Base-by-base conservation (phyloP, 2,113 vertebrate species). In the Eulemur macaco region DNA sequence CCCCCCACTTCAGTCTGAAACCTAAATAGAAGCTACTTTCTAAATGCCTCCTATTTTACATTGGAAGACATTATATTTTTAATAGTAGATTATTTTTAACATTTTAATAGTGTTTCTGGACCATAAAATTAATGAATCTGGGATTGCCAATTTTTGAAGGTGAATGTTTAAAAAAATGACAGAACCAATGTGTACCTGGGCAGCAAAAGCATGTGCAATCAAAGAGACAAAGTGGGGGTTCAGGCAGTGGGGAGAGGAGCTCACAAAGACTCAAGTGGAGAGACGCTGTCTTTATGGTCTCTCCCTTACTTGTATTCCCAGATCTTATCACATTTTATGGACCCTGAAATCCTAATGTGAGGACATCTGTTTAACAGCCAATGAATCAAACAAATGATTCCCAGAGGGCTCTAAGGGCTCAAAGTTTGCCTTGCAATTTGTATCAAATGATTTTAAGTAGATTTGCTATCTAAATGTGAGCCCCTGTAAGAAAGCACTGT, bases 341-440 rank as follows among this genome's bases (percentile, higher is more conserved):
- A 97, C 92, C 89, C 94, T 94, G 96, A 86, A 89, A 84, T 68
- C 69, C 89, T 93, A 94, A 95, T 74, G 77, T 82, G 94, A 95
- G 42, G 86, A 95, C 96, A 96, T 91, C 89, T 93, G 96, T 85
- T 95, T 89, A 95, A 94, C 73, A 90, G 86, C 27, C 96, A 91
- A 66, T 91, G 78, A 93, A 96, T 90, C 96, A 96, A 83, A 87
- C 7, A 34, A 86, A 87, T 81, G 89, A 93, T 87, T 96, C 95
- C 94, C 94, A 89, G 31, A 56, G 82, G 95, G 92, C 37, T 96
- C 52, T 81, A 39, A 90, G 68, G 77, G 3, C 86, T 91, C 66
- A 64, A 76, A 81, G 64, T 89, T 89, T 93, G 78, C 80, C 45
- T 91, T 96, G 76, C 80, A 85, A 89, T 95, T 95, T 92, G 69